Base-by-base conservation (phyloP, 1,140 invertebrate species). In the Uloborus diversus region DNA sequence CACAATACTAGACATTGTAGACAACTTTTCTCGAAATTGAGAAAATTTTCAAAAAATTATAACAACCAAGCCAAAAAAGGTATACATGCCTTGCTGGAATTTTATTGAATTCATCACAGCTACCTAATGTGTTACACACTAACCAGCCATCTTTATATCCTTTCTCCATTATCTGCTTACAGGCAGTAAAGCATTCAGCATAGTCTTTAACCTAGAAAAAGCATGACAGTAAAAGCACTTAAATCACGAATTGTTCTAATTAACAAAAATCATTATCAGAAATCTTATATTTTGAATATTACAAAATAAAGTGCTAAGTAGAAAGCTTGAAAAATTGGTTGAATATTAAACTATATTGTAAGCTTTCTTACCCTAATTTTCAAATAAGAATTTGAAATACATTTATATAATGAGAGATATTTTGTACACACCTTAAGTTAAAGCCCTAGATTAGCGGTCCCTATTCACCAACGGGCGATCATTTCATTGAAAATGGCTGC, bases 61-160 rank as follows among this genome's bases (percentile, higher is more conserved):
- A n/a, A n/a, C n/a, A n/a, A n/a, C n/a, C n/a, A n/a, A n/a, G n/a
- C n/a, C n/a, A n/a, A n/a, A n/a, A n/a, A n/a, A n/a, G n/a, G n/a
- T n/a, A 35, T 3, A 84, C 85, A 81, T 86, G 86, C 82, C 88
- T 89, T 76, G 89, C 86, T 82, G 85, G 80, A n/a, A 90, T 85
- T 83, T 91, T 87, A 27, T 83, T 69, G 83, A 88, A 91, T 59
- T 88, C 84, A 62, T 88, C 85, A 81, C 86, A 86, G 59, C 85
- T 85, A 23, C 88, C 90, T 27, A 91, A 85, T 73, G 87, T 84
- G 33, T 88, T 85, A 70, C 88, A 89, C 13, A 86, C 85, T 82
- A 86, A 85, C 91, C 91, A 92, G 14, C 88, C 88, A 27, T 86
- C 83, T 68, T 87, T 82, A 84, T 90, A 89, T 81, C 87, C 86